Evolutionary conservation across 1,140 invertebrate species (phyloP).

Genomic region (Pachyrhynchus sulphureomaculatus): DNA sequence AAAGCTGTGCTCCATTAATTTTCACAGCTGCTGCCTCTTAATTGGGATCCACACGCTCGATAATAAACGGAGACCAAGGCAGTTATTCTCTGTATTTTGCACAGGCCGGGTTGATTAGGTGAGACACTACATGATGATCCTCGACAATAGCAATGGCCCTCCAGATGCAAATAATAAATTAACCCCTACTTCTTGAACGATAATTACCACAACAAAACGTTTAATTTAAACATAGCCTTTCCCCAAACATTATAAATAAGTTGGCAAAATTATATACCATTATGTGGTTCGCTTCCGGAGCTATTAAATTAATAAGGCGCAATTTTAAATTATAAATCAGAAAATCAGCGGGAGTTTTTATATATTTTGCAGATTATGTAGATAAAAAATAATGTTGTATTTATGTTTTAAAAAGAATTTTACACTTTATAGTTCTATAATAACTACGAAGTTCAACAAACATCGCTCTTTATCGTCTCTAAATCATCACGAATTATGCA

Average conservation of each 20-base stretch:
- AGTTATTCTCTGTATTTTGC: conserved; percentile 36
- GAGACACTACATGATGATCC: conserved; percentile 29
- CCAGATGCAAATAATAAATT: conserved; percentile 38
- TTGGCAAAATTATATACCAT: too few species aligned
- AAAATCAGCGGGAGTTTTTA: too few species aligned
- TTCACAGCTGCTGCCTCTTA: conserved; percentile 67
- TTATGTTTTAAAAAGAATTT: too few species aligned
- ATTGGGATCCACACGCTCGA: conserved; percentile 62
- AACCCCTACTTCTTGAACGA: conserved; percentile 22
- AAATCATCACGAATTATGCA: too few species aligned
- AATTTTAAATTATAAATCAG: too few species aligned
- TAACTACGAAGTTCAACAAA: too few species aligned
- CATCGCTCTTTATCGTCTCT: too few species aligned
- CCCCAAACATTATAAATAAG: background rate
- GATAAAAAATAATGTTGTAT: too few species aligned
- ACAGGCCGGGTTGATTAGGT: conserved; percentile 36
- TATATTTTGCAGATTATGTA: too few species aligned
- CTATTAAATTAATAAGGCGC: too few species aligned
- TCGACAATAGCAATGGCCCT: conserved; percentile 30
- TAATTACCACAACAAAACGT: conserved; percentile 22
- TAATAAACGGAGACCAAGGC: conserved; percentile 55
- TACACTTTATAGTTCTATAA: too few species aligned
- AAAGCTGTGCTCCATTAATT: conserved; percentile 67
- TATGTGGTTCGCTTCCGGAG: too few species aligned
- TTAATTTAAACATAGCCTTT: conserved; percentile 16